phyloP scores from a whole-genome alignment of 2,113 vertebrate genomes.

The Neolamprologus modestus region DNA sequence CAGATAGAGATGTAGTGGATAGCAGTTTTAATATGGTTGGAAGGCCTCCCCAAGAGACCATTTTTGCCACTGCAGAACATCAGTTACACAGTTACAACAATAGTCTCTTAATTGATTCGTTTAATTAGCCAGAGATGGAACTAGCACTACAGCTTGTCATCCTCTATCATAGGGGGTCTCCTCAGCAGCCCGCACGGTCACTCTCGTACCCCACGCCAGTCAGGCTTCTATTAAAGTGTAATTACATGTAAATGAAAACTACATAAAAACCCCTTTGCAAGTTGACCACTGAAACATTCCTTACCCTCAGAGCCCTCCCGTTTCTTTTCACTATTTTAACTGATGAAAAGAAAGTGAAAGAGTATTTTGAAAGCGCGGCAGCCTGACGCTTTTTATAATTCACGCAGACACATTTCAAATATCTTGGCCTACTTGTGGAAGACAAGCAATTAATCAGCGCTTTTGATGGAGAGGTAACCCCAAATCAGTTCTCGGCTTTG shows the following conservation, averaged over 20 bases:
- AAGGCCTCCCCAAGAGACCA: constrained; percentile 90
- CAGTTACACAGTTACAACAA: constrained; percentile 92
- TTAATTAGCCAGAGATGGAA: constrained; percentile 98
- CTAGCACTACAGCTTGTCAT: constrained; percentile 83
- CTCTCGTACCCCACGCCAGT: constrained; percentile 71
- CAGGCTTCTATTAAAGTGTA: constrained; percentile 71
- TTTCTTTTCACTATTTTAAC: neutral
- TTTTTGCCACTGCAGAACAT: constrained; percentile 91
- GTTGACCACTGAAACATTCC: constrained; percentile 47
- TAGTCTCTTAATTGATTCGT: constrained; percentile 99
- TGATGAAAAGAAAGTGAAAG: neutral
- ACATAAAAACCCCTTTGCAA: constrained; percentile 40
- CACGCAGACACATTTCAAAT: neutral
- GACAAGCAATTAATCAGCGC: constrained; percentile 28
- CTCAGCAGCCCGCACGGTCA: constrained; percentile 46
- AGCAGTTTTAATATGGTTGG: constrained; percentile 87
- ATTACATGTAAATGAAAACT: constrained; percentile 76
- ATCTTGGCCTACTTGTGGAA: constrained; percentile 7
- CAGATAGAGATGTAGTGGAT: constrained; percentile 93
- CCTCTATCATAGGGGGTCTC: constrained; percentile 73
- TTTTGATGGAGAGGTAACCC: constrained; percentile 48
- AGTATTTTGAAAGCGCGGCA: neutral
- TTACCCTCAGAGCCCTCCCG: neutral
- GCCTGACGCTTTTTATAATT: neutral
- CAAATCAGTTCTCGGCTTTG: constrained; percentile 28